Base-by-base conservation (phyloP, 2,113 vertebrate species). In the Eonycteris spelaea region DNA sequence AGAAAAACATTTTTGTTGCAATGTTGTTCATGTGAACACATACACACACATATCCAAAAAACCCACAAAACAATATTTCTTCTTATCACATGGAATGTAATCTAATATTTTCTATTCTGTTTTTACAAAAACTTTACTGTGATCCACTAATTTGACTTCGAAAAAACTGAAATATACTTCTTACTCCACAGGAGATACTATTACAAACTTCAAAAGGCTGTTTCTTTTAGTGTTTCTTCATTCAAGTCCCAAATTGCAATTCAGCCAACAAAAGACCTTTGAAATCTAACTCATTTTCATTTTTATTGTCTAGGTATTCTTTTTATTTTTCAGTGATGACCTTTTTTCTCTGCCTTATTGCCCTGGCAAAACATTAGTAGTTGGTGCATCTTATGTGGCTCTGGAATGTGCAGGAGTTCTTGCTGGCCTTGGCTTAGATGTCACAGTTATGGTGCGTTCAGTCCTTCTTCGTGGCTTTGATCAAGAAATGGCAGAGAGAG, bases 331-430 rank as follows among this genome's bases (percentile, higher is more conserved):
- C 97, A 99, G 99, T 18, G 99, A 99, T 71, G 99, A 99, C 97
- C 99, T 99, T 63, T 99, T 99, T 96, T 99, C 99, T 0, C 97
- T 99, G 98, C 96, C 99, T 28, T 99, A 99, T 97, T 99, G 99
- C 97, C 99, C 99, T 38, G 99, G 99, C 22, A 99, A 99, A 97
- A 99, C 99, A 1, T 97, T 99, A 70, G 99, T 99, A 51, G 97
- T 99, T 48, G 99, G 99, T 3, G 99, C 99, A 0, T 99, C 99
- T 0, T 99, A 99, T 0, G 99, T 99, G 73, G 99, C 99, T 26
- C 98, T 99, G 97, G 99, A 99, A 95, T 99, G 99, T n/a, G 99
- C 99, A 0, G 99, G 99, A 16, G 99, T 99, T 96, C 99, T 99
- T 74, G 99, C 99, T 1, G 99, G 99, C 13, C 92, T 99, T 28